Base-by-base conservation (phyloP, 1,140 invertebrate genomes). In the Araneus ventricosus region DNA sequence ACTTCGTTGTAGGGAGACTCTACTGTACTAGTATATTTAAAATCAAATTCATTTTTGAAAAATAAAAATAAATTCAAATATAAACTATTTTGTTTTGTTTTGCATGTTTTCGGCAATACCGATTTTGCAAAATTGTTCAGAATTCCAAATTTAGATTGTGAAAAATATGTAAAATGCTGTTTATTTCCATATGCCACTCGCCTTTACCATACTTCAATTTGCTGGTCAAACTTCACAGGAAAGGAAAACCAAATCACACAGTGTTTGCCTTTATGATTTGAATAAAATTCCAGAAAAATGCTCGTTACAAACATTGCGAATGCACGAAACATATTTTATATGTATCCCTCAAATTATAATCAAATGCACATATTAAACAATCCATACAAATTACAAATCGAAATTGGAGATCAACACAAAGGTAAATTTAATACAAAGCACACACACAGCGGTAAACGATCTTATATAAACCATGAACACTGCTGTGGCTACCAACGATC, bases 351-450 rank as follows among this genome's bases (percentile, higher is more conserved):
- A 10, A n/a, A 67, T 27, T 27, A 67, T 67, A 67, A 67, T 67
- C 27, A 67, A 67, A 67, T 67, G 30, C 34, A 75, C 80, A 84
- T 84, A 84, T 41, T 45, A 84, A 84, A 75, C 30, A 75, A 14
- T 10, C 27, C 63, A 27, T 70, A 70, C 63, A 27, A n/a, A 70
- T 30, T 14, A 70, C 63, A 27, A 14, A 52, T 52, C 10, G 45
- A 52, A 52, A 52, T 52, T 52, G 45, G 45, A 52, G 45, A 52
- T 52, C 45, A 52, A 14, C 2, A 22, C 6, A 6, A 75, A 37
- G 7, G 70, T 5, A 37, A 75, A 4, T 75, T 75, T 20, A 6
- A 34, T 34, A 75, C 17, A 20, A 75, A 37, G 20, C 30, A 37
- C 70, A 52, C 17, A 22, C 70, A 34, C 70, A 75, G 3, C 30